Evolutionary conservation across 1,140 invertebrate genomes (phyloP).

Genomic region (Drosophila aff.): DNA sequence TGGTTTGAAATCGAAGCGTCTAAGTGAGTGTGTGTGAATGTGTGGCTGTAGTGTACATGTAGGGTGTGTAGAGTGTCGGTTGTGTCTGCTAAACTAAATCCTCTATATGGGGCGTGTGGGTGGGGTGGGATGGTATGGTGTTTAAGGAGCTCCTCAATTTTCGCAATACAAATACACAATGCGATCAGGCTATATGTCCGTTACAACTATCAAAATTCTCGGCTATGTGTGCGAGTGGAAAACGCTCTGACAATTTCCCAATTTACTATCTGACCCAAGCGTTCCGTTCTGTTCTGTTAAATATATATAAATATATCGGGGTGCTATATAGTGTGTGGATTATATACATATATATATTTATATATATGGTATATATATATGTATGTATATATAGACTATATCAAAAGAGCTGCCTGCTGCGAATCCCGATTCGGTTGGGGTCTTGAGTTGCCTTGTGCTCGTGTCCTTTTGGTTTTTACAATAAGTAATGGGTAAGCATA

Average conservation of each 20-base stretch:
- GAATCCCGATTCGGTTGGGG: constrained; percentile 23
- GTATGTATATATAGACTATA: constrained; percentile 45
- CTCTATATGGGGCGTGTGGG: constrained; percentile 28
- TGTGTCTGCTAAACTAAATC: constrained; percentile 44
- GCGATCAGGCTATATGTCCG: constrained; percentile 37
- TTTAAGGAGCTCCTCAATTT: constrained; percentile 31
- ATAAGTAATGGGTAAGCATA: constrained; percentile 34
- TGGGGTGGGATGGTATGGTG: constrained; percentile 13
- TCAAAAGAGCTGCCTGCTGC: constrained; percentile 51
- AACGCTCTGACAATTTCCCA: constrained; percentile 36
- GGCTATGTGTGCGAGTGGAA: constrained; percentile 50
- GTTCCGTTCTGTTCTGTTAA: constrained; percentile 10
- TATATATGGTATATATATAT: constrained; percentile 19
- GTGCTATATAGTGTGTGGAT: constrained; percentile 48
- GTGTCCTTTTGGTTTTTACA: constrained; percentile 25
- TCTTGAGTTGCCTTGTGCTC: constrained; percentile 19
- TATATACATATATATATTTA: constrained; percentile 21
- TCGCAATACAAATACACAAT: constrained; percentile 36
- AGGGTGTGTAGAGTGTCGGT: not conserved
- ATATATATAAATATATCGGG: constrained; percentile 47
- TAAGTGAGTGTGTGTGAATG: constrained; percentile 46
- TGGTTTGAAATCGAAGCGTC: constrained; percentile 79
- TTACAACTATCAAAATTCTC: constrained; percentile 52
- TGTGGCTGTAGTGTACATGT: not conserved
- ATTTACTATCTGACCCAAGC: constrained; percentile 8